Evolutionary conservation across 2,888 invertebrate genomes (phyloP).

Genomic region (Tiphia femorata): DNA sequence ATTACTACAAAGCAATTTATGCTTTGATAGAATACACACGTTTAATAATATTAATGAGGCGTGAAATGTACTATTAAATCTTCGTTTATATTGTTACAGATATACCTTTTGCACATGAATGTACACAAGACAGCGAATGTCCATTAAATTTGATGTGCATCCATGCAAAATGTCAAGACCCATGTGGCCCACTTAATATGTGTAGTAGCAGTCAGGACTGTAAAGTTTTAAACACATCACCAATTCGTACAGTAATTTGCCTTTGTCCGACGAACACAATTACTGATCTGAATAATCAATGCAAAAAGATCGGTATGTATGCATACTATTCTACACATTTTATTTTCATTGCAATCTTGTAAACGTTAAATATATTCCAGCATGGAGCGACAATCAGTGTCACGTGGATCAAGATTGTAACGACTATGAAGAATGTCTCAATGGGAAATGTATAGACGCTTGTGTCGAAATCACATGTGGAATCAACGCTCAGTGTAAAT

Average conservation of each 20-base stretch:
- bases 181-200: conserved; percentile 79
- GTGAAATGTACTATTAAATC: no score
- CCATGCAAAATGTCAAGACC: conserved; percentile 81
- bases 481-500: conserved; percentile 84
- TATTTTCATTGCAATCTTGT: no score
- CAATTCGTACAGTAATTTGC: conserved; percentile 87
- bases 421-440: conserved; percentile 80
- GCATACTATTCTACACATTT: neutral
- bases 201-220: conserved; percentile 86
- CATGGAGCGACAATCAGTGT: conserved; percentile 30
- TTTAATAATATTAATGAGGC: neutral
- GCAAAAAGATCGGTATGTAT: conserved; percentile 71
- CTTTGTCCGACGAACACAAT: conserved; percentile 87
- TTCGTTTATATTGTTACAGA: conserved; percentile 26
- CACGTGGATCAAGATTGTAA: conserved; percentile 75
- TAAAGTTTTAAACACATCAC: conserved; percentile 82
- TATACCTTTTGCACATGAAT: conserved; percentile 72
- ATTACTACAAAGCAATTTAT: neutral
- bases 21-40: no score
- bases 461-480: conserved; percentile 85
- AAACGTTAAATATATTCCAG: conserved; percentile 6
- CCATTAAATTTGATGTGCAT: conserved; percentile 82
- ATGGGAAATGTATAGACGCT: conserved; percentile 83
- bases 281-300: conserved; percentile 80
- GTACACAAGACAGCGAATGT: conserved; percentile 83